Conservation (phyloP, 1,140 invertebrate genomes). For the Neodiprion fabricii region DNA sequence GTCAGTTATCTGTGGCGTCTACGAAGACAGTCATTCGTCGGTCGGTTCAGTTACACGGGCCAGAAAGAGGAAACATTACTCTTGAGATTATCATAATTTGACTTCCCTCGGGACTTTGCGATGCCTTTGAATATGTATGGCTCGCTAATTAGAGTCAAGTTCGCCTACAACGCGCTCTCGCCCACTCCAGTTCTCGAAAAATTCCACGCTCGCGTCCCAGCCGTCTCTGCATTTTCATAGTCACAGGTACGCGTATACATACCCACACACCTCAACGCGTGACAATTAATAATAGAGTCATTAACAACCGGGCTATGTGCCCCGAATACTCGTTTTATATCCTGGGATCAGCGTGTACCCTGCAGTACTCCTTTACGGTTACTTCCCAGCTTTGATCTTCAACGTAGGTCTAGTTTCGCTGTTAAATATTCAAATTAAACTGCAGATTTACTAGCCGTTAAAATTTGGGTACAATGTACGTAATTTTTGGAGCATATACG, state of each 20-base stretch:
- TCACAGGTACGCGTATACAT: background rate
- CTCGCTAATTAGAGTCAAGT: slow-evolving; percentile 7
- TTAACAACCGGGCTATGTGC: background rate
- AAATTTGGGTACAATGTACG: too few relatives aligned
- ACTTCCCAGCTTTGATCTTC: background rate
- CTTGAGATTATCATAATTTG: slow-evolving; percentile 6
- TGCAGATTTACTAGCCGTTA: too few relatives aligned
- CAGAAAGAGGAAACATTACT: slow-evolving; percentile 2
- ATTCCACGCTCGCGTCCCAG: background rate
- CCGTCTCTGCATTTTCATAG: too few relatives aligned
- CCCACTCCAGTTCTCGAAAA: background rate
- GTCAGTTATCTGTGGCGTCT: background rate
- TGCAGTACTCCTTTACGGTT: background rate
- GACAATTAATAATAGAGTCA: background rate
- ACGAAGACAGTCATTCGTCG: slow-evolving; percentile 1
- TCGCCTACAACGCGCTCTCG: background rate
- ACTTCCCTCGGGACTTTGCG: slow-evolving; percentile 6
- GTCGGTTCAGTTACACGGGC: background rate
- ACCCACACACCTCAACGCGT: background rate
- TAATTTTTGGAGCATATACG: too few relatives aligned
- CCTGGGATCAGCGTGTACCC: background rate
- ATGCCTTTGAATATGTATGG: slow-evolving; percentile 4
- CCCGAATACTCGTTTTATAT: background rate
- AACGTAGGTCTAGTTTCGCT: too few relatives aligned
- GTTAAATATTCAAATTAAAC: too few relatives aligned